Percentiles rank a stretch among this genome's conserved stretches.
These are phyloP conservation scores for Spodoptera littoralis DNA, from an alignment of 2,888 invertebrate genomes.

Conservation along the genomic window DNA sequence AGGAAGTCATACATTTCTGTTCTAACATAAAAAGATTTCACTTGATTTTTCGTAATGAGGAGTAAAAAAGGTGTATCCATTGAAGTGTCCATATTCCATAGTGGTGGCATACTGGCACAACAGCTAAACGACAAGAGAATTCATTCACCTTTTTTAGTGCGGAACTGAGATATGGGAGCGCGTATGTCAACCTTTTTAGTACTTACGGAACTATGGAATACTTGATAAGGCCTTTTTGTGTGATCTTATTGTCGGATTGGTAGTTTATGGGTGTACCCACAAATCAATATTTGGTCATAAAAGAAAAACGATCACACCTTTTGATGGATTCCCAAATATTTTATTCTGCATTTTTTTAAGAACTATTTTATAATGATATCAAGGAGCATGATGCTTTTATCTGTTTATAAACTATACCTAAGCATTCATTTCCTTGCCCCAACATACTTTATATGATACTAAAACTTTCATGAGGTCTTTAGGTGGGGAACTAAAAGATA, in stretches of 20 bases:
- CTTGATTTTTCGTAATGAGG: background rate
- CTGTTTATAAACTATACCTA: background rate
- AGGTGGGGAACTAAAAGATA: slow-evolving; percentile 23
- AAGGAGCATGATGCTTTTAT: too few relatives aligned
- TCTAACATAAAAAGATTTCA: background rate
- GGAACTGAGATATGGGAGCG: slow-evolving; percentile 30
- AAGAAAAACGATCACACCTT: slow-evolving; percentile 20
- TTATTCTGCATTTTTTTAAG: too few relatives aligned
- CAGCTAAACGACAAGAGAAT: slow-evolving; percentile 33
- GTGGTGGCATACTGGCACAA: background rate
- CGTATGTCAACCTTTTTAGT: slow-evolving; percentile 44
- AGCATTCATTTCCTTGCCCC: background rate
- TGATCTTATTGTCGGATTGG: slow-evolving; percentile 32
- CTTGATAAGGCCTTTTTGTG: slow-evolving; percentile 31
- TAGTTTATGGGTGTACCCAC: slow-evolving; percentile 24
- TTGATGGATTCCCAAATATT: too few relatives aligned
- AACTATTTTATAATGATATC: too few relatives aligned
- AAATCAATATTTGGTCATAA: slow-evolving; percentile 32
- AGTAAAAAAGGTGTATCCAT: background rate
- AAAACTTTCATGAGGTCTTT: slow-evolving; percentile 27
- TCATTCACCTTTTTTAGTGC: slow-evolving; percentile 36
- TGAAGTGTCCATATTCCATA: background rate
- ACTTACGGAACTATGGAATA: slow-evolving; percentile 11
- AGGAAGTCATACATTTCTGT: background rate
- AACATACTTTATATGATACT: slow-evolving; percentile 17